Base-by-base conservation (phyloP, 1,140 invertebrate species). In the Drosophila arawakana region DNA sequence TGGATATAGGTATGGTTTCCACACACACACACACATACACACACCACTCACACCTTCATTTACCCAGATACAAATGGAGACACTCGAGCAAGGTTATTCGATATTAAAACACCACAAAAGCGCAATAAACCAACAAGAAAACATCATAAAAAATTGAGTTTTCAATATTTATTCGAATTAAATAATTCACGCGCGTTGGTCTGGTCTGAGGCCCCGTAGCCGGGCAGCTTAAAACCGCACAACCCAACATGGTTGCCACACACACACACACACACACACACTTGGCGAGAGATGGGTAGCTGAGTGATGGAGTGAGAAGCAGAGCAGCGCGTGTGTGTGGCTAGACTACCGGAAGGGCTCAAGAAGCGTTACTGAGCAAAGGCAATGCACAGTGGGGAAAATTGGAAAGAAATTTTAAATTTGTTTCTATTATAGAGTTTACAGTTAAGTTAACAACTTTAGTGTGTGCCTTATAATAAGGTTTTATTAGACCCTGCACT, bases 101-200 rank as follows among this genome's bases (percentile, higher is more conserved):
- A 81, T 82, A 75, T 75, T 79, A 78, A 62, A 84, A 73, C 65
- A 62, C 83, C 83, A 76, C 83, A 79, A 88, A 86, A 88, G 82
- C 54, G 83, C 82, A 82, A 86, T 88, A 86, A 86, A 80, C 79
- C 82, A 80, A 86, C 83, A 79, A 76, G 80, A 74, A 88, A 86
- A 83, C 76, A 89, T 74, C 80, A 83, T 89, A 89, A 86, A 89
- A 89, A 86, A 86, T 86, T 62, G 76, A 89, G 80, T 86, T 86
- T 86, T 86, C 83, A 89, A 86, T 89, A 86, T 86, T 83, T 86
- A 89, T 86, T 68, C 83, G 83, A 89, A 89, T 83, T 89, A 88
- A 88, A 88, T 88, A 89, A 88, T 83, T 88, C 80, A 88, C 80
- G 76, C 69, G 73, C 73, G 52, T 70, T 61, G 76, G 66, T 52